A percentile compares a stretch with the other conserved stretches of the same genome.
These are phyloP conservation scores for Macquaria ambigua DNA, from an alignment of 2,113 vertebrate species.

Conservation along the genomic window DNA sequence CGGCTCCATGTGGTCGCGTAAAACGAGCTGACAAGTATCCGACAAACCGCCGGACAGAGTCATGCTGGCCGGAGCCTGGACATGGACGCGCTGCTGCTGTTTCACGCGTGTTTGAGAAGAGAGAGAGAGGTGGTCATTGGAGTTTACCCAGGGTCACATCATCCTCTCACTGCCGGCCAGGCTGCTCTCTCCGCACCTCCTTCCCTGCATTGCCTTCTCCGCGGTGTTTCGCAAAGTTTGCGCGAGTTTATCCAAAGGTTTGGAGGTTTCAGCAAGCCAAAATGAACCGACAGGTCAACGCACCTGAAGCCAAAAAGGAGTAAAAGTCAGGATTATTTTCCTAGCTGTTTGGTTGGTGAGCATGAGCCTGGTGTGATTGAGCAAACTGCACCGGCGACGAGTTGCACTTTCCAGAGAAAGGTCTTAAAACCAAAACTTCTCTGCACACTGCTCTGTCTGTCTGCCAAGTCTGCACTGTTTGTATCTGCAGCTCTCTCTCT, in stretches of 20 bases:
- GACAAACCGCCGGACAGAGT: constrained; percentile 67
- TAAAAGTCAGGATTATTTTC: not conserved
- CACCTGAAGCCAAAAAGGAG: constrained; percentile 15
- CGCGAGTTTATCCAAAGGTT: constrained; percentile 19
- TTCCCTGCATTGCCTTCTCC: not conserved
- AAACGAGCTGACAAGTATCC: constrained; percentile 64
- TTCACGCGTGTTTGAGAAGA: constrained; percentile 57
- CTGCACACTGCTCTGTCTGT: constrained; percentile 13
- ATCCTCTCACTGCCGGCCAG: constrained; percentile 26
- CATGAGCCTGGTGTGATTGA: not conserved
- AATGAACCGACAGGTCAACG: constrained; percentile 41
- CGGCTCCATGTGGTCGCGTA: constrained; percentile 61
- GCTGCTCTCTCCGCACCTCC: not conserved
- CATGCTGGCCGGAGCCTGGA: constrained; percentile 57
- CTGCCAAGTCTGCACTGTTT: constrained; percentile 14
- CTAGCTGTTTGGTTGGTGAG: not conserved
- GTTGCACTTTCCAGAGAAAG: not conserved
- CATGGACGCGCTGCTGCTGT: constrained; percentile 35
- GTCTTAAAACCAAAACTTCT: constrained; percentile 3
- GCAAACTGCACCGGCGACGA: not conserved
- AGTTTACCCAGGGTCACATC: constrained; percentile 61
- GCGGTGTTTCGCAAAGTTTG: not conserved
- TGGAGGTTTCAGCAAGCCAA: not conserved
- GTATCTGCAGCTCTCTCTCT: constrained; percentile 24
- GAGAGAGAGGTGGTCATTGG: constrained; percentile 37